Percentiles rank a stretch among this genome's conserved stretches.
Conservation (phyloP, 2,888 invertebrate species). For the Rotaria macrura region DNA sequence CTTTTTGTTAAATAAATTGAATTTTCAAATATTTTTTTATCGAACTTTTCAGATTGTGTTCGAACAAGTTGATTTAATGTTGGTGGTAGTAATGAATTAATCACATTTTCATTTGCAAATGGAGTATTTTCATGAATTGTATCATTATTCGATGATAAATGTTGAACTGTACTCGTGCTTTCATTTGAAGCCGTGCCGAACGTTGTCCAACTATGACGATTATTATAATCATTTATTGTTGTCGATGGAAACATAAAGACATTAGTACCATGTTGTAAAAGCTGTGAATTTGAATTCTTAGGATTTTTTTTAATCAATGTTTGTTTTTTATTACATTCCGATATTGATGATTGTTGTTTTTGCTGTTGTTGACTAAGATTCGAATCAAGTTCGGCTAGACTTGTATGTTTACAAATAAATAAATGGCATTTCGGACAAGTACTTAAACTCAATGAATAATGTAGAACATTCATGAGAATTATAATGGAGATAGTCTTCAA, state of each 20-base stretch:
- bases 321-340: neutral
- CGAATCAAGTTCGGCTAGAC: neutral
- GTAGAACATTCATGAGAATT: neutral
- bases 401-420: constrained; percentile 14
- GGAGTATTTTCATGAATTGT: neutral
- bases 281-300: neutral
- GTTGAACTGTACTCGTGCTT: neutral
- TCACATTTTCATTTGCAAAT: neutral
- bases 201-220: constrained; percentile 1
- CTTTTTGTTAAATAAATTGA: neutral
- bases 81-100: neutral
- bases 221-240: neutral
- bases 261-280: neutral
- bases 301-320: neutral
- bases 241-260: neutral
- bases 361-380: neutral
- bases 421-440: neutral
- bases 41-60: neutral
- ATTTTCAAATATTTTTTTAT: neutral
- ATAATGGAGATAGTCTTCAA: no score
- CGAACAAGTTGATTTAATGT: neutral
- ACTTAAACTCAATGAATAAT: constrained; percentile 5
- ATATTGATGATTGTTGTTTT: neutral
- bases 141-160: neutral
- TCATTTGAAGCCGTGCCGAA: neutral